Conservation (phyloP, 2,113 vertebrate species). For the Centropus unirufus region DNA sequence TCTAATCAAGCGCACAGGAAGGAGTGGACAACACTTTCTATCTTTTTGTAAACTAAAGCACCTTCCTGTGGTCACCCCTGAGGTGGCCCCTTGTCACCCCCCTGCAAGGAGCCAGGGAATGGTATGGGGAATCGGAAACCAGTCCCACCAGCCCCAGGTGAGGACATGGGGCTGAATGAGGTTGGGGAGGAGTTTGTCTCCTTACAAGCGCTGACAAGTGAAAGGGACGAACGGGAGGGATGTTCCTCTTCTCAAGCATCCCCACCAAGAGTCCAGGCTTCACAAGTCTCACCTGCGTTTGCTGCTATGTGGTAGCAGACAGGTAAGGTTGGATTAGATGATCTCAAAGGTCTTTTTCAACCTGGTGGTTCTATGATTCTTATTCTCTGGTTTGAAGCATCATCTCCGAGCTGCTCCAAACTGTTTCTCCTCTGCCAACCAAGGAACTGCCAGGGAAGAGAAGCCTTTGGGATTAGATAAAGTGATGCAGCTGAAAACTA, state of each 20-base stretch:
- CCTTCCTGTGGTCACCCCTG: background rate
- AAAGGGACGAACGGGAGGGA: background rate
- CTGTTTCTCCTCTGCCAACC: background rate
- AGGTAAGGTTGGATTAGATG: too few relatives aligned
- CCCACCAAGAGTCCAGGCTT: background rate
- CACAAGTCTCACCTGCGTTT: background rate
- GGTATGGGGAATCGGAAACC: background rate
- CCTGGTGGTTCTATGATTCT: too few relatives aligned
- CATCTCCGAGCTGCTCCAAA: background rate
- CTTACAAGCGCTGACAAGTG: background rate
- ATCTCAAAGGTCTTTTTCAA: too few relatives aligned
- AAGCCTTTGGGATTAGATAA: background rate
- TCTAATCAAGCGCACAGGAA: background rate
- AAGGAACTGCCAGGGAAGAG: background rate
- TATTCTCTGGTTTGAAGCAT: too few relatives aligned
- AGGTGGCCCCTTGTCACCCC: background rate
- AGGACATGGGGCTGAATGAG: background rate
- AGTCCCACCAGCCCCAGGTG: fast-evolving
- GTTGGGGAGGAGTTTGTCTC: background rate
- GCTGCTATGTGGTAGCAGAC: background rate
- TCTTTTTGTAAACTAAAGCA: background rate
- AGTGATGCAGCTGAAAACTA: background rate
- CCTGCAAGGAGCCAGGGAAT: background rate
- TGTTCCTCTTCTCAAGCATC: background rate
- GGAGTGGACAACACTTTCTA: fast-evolving